phyloP scores from a whole-genome alignment of 2,797 vertebrate genomes.

The Coracias cyanogaster region DNA sequence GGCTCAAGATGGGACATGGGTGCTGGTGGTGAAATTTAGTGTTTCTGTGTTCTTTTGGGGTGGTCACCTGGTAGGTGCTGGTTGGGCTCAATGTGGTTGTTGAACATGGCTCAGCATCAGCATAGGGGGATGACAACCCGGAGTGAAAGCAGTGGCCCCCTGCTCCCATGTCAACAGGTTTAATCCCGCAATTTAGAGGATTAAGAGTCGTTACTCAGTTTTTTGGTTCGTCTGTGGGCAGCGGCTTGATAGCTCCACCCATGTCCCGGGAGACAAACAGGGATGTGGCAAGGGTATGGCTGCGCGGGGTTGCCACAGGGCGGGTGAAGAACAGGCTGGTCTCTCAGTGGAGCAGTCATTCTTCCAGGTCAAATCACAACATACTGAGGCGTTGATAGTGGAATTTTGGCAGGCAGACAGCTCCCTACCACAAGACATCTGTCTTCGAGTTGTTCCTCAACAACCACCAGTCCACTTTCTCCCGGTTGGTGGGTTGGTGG shows the following conservation, averaged over 20 bases:
- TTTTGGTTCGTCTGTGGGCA: background rate
- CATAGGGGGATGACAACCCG: background rate
- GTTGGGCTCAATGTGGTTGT: background rate
- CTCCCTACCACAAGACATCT: background rate
- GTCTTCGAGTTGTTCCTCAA: background rate
- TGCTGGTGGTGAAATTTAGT: background rate
- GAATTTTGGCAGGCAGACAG: background rate
- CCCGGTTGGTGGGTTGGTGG: background rate
- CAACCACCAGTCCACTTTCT: background rate
- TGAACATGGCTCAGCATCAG: background rate
- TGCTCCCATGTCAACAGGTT: background rate
- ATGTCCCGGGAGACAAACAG: background rate
- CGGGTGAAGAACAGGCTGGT: background rate
- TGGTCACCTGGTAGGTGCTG: fast-evolving
- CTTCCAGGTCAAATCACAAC: background rate
- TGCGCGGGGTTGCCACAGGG: background rate
- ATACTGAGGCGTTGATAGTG: background rate
- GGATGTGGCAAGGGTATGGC: background rate
- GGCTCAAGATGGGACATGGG: background rate
- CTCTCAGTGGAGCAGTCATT: background rate
- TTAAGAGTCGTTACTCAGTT: background rate
- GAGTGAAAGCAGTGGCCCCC: background rate
- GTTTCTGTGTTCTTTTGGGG: background rate
- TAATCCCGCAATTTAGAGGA: background rate
- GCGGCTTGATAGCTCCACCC: background rate